A percentile compares a stretch with the other conserved stretches of the same genome.
Conservation (phyloP, 2,888 invertebrate species). For the Athrips mouffetella region DNA sequence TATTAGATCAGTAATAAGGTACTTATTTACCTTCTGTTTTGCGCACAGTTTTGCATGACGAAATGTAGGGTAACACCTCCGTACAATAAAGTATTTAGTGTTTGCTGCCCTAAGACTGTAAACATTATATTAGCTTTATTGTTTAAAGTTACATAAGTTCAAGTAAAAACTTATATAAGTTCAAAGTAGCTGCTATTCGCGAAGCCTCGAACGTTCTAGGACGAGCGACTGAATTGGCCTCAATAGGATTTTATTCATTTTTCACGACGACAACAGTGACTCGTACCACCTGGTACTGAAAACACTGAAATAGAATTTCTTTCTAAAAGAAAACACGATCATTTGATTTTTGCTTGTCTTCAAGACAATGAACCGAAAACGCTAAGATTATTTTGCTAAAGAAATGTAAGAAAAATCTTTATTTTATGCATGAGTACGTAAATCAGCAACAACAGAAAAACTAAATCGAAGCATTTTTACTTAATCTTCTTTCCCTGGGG, state of each 20-base stretch:
- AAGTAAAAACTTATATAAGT: conserved; percentile 30
- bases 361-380: neutral
- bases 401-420: too few relatives aligned
- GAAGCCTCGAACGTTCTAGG: conserved; percentile 44
- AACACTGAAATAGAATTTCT: conserved; percentile 62
- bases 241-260: conserved; percentile 73
- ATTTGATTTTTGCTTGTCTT: conserved; percentile 12
- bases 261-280: conserved; percentile 65
- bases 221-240: conserved; percentile 50
- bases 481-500: too few relatives aligned
- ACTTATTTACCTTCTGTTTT: too few relatives aligned
- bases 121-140: neutral
- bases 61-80: too few relatives aligned
- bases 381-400: neutral
- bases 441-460: too few relatives aligned
- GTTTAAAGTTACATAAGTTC: neutral
- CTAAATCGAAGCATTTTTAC: too few relatives aligned
- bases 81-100: too few relatives aligned
- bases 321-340: conserved; percentile 42
- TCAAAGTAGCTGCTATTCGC: conserved; percentile 38
- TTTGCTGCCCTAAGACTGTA: too few relatives aligned
- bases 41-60: too few relatives aligned
- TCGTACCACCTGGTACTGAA: conserved; percentile 70
- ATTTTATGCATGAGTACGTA: too few relatives aligned
- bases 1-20: too few relatives aligned